These are phyloP conservation scores for Ostrea denselamellosa DNA, from an alignment of 1,140 invertebrate species.

Conservation along the genomic window DNA sequence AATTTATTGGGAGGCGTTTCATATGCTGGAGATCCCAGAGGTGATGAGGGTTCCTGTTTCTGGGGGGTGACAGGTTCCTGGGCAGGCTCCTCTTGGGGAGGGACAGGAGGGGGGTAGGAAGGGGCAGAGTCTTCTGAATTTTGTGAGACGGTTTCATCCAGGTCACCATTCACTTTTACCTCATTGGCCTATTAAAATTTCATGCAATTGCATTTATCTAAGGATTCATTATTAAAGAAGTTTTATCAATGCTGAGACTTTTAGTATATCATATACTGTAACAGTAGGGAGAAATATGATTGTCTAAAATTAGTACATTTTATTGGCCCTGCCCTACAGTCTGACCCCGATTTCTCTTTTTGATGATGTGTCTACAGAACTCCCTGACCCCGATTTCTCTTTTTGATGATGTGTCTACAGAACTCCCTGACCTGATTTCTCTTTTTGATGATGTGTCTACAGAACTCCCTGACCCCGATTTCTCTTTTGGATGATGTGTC, in stretches of 20 bases:
- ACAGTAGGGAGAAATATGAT: too few species aligned
- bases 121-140: constrained; percentile 42
- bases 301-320: too few species aligned
- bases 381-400: too few species aligned
- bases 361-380: too few species aligned
- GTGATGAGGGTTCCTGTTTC: background rate
- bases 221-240: background rate
- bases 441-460: too few species aligned
- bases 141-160: constrained; percentile 15
- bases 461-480: too few species aligned
- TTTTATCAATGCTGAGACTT: background rate
- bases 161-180: constrained; percentile 53
- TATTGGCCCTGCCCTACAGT: too few species aligned
- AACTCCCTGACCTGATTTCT: too few species aligned
- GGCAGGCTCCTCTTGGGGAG: constrained; percentile 37
- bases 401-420: too few species aligned
- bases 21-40: constrained; percentile 18
- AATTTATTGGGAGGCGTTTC: constrained; percentile 11
- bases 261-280: background rate
- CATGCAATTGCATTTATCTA: too few species aligned
- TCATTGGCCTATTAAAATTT: constrained; percentile 39
- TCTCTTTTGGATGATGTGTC: too few species aligned
- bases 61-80: background rate
- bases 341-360: too few species aligned
- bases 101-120: constrained; percentile 52